phyloP scores from a whole-genome alignment of 2,797 vertebrate genomes.

The Falco columbarius region DNA sequence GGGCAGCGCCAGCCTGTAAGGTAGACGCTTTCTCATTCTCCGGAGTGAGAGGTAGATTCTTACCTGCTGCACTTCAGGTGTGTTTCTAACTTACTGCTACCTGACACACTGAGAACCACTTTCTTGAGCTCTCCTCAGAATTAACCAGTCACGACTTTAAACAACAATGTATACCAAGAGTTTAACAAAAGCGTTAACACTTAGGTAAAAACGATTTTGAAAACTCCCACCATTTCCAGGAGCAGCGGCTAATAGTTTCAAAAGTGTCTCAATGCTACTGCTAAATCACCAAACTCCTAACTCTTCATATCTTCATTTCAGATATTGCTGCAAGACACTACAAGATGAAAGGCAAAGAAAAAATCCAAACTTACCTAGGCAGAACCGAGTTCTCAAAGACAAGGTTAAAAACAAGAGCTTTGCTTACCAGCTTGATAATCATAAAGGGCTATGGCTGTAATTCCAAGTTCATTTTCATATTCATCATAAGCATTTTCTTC shows the following conservation, averaged over 20 bases:
- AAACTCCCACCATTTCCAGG: neutral
- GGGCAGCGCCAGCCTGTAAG: neutral
- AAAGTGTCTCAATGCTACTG: neutral
- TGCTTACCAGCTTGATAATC: slow-evolving; percentile 96
- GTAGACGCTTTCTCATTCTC: neutral
- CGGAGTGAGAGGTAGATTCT: neutral
- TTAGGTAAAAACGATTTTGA: neutral
- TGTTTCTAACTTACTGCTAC: neutral
- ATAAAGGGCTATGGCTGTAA: slow-evolving; percentile 95
- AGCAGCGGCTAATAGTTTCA: rapidly evolving
- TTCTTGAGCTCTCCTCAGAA: neutral
- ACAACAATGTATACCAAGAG: too few species aligned
- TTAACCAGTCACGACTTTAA: neutral
- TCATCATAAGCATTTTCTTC: slow-evolving; percentile 84
- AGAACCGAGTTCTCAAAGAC: neutral
- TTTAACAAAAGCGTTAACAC: neutral
- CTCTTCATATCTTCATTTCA: neutral
- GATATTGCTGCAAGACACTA: neutral
- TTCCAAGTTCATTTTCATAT: slow-evolving; percentile 87
- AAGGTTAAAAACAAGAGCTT: neutral
- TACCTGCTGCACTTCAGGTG: neutral
- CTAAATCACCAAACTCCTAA: neutral
- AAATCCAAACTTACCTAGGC: neutral
- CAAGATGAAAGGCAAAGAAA: neutral
- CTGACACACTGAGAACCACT: neutral